phyloP scores from a whole-genome alignment of 2,888 invertebrate species.

The Caradrina kadenii region DNA sequence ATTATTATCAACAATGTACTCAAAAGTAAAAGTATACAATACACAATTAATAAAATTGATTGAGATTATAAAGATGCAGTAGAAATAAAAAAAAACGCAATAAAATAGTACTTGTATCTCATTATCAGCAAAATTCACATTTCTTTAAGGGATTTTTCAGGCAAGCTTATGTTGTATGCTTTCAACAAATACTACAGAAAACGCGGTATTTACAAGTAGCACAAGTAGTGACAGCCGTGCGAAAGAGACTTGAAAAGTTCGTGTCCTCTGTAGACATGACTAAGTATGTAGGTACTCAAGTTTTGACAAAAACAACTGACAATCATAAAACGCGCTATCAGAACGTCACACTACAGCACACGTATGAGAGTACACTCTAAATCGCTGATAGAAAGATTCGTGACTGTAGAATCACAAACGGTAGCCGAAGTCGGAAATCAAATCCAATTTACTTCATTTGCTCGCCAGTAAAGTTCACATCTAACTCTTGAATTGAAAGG shows the following conservation, averaged over 20 bases:
- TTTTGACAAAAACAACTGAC: slow-evolving; percentile 15
- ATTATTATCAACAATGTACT: too few relatives aligned
- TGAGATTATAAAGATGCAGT: too few relatives aligned
- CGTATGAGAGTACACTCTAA: slow-evolving; percentile 64
- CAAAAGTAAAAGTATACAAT: too few relatives aligned
- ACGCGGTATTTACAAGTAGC: background rate
- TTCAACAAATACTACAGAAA: background rate
- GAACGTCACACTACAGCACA: slow-evolving; percentile 40
- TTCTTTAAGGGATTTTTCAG: background rate
- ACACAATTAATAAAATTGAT: too few relatives aligned
- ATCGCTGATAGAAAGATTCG: slow-evolving; percentile 81
- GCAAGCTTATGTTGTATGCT: background rate
- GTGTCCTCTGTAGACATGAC: background rate
- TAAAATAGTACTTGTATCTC: too few relatives aligned
- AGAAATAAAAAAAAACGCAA: too few relatives aligned
- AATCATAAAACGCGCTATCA: slow-evolving; percentile 23
- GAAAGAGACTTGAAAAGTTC: background rate
- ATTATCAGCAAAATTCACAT: too few relatives aligned
- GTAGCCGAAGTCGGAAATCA: slow-evolving; percentile 85
- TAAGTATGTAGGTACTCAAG: slow-evolving; percentile 1
- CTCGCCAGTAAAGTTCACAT: slow-evolving; percentile 86
- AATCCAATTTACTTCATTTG: slow-evolving; percentile 89
- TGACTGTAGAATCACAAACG: slow-evolving; percentile 83
- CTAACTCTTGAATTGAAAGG: slow-evolving; percentile 84
- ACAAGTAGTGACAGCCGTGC: too few relatives aligned